These are phyloP conservation scores for Chinchilla lanigera DNA, from an alignment of 2,113 vertebrate species.

Conservation along the genomic window DNA sequence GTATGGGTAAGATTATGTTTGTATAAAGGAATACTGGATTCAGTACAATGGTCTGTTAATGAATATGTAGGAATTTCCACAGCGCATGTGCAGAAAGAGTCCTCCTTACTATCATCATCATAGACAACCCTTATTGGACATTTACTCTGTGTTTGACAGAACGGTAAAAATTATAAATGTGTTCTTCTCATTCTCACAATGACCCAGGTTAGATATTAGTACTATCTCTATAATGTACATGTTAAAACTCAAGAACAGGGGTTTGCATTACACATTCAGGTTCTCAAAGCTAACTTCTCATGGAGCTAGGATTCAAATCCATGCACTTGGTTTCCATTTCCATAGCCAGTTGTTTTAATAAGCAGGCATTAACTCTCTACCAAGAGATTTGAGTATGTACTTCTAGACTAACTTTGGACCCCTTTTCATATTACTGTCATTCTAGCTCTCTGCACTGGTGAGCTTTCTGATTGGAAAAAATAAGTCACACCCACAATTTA, in stretches of 20 bases:
- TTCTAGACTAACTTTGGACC: neutral
- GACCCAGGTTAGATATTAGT: neutral
- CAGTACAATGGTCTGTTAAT: neutral
- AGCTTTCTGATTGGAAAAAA: neutral
- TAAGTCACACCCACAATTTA: neutral
- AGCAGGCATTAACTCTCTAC: neutral
- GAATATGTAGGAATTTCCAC: neutral
- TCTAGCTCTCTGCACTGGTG: neutral
- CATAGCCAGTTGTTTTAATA: neutral
- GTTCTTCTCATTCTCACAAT: neutral
- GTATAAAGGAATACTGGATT: neutral
- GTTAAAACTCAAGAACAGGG: neutral
- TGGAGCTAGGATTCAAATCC: neutral
- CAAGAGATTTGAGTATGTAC: neutral
- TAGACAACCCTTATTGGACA: neutral
- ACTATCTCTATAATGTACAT: neutral
- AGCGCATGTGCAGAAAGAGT: neutral
- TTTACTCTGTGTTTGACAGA: neutral
- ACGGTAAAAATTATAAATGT: neutral
- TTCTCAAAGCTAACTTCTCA: neutral
- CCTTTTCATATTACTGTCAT: neutral
- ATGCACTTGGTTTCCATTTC: neutral
- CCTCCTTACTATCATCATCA: neutral
- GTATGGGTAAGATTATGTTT: neutral
- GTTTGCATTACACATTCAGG: neutral